These are phyloP conservation scores for Picathartes gymnocephalus DNA, from an alignment of 2,113 vertebrate species.

Conservation along the genomic window DNA sequence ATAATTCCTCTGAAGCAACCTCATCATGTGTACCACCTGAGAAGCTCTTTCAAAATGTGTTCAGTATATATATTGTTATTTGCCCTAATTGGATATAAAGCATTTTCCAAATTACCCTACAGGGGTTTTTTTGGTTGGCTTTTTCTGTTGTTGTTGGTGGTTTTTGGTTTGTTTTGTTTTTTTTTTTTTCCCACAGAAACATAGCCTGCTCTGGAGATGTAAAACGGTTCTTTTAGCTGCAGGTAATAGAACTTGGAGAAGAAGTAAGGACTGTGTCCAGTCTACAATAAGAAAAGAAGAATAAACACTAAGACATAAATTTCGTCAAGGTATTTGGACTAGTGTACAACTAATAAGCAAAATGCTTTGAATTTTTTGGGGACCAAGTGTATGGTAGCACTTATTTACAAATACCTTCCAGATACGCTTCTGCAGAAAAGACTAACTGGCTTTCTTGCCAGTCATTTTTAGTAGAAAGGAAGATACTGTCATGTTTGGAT, in stretches of 20 bases:
- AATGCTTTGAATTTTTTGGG: not conserved
- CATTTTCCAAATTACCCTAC: not conserved
- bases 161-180: not conserved
- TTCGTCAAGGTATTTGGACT: not conserved
- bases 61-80: not conserved
- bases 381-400: not conserved
- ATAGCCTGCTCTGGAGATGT: not conserved
- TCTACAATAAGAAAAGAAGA: not conserved
- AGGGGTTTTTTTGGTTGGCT: too few species aligned
- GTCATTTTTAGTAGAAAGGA: not conserved
- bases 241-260: not conserved
- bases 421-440: not conserved
- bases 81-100: not conserved
- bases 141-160: too few species aligned
- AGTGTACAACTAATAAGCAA: not conserved
- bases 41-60: not conserved
- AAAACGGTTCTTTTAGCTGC: not conserved
- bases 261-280: not conserved
- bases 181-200: not conserved
- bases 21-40: not conserved
- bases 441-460: not conserved
- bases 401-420: not conserved
- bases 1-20: not conserved
- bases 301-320: not conserved
- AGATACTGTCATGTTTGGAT: not conserved